These are phyloP conservation scores for Cinara cedri DNA, from an alignment of 2,888 invertebrate species.

Conservation along the genomic window DNA sequence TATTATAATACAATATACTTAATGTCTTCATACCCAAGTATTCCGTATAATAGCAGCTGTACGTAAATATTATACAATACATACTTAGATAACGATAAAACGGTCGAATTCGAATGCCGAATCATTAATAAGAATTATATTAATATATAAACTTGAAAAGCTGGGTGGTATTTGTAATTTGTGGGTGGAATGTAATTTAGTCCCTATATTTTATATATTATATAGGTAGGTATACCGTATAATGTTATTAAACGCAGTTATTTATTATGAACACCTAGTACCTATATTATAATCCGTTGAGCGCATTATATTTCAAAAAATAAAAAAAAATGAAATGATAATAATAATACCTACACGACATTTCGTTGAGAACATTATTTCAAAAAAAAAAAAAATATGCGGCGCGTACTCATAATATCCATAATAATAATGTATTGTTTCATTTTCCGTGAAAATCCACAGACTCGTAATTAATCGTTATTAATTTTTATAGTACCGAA, in stretches of 20 bases:
- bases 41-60: neutral
- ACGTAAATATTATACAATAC: neutral
- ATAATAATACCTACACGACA: neutral
- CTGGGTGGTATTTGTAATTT: conserved; percentile 28
- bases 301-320: too few relatives aligned
- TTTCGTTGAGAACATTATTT: neutral
- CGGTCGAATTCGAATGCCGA: neutral
- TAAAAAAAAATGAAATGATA: too few relatives aligned
- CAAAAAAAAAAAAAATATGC: too few relatives aligned
- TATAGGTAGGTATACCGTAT: neutral
- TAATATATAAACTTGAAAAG: conserved; percentile 7
- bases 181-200: conserved; percentile 15
- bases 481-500: too few relatives aligned
- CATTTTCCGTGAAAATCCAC: too few relatives aligned
- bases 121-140: neutral
- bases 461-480: too few relatives aligned
- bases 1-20: too few relatives aligned
- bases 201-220: neutral
- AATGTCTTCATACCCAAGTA: too few relatives aligned
- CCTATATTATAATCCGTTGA: neutral
- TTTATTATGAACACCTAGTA: neutral
- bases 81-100: too few relatives aligned
- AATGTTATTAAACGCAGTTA: neutral
- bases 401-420: too few relatives aligned
- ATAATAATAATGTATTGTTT: too few relatives aligned